A percentile compares a stretch with the other conserved stretches of the same genome.
Conservation (phyloP, 2,888 invertebrate species). For the Drosophila kambysellisi region DNA sequence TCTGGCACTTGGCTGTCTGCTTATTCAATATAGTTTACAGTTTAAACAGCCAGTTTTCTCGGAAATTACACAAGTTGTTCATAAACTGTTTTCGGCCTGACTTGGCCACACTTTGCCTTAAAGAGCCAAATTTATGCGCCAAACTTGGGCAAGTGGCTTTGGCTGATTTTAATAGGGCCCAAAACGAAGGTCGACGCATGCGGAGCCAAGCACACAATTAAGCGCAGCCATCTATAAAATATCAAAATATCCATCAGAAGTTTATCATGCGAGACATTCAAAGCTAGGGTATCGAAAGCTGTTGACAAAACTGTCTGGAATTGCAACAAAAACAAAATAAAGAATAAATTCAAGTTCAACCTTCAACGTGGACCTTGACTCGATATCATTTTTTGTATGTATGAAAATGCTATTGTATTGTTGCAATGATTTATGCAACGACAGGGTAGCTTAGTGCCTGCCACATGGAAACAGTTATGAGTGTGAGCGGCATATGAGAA, state of each 20-base stretch:
- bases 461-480: constrained; percentile 7
- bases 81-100: constrained; percentile 19
- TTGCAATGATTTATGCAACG: background rate
- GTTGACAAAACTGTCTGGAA: background rate
- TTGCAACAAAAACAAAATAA: background rate
- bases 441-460: constrained; percentile 30
- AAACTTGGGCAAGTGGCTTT: constrained; percentile 21
- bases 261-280: constrained; percentile 21
- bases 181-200: constrained; percentile 45
- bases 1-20: background rate
- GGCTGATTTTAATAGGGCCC: constrained; percentile 22
- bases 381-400: background rate
- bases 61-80: constrained; percentile 32
- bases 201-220: constrained; percentile 52
- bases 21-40: constrained; percentile 1
- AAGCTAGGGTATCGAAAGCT: constrained; percentile 5
- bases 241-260: constrained; percentile 44
- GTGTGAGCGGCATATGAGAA: constrained; percentile 43
- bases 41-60: constrained; percentile 8
- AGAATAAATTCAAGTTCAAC: background rate
- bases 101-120: constrained; percentile 20
- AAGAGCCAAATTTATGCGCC: constrained; percentile 40
- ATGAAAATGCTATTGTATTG: background rate
- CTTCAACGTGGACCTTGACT: background rate
- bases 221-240: constrained; percentile 61